phyloP scores from a whole-genome alignment of 2,113 vertebrate genomes.

The Myxocyprinus asiaticus region DNA sequence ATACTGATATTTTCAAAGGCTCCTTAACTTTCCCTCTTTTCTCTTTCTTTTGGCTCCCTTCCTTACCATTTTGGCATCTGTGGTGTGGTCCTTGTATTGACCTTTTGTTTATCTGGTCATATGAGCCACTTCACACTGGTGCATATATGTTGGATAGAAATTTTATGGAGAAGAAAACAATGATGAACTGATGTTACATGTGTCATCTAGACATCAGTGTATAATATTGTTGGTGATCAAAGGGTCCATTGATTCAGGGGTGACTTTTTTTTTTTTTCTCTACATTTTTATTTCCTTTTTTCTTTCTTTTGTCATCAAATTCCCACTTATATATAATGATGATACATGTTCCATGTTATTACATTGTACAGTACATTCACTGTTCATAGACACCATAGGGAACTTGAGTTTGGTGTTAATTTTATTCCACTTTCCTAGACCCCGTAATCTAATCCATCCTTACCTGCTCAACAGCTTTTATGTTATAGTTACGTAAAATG shows the following conservation, averaged over 20 bases:
- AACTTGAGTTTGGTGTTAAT: conserved; percentile 48
- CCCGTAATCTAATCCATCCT: conserved; percentile 9
- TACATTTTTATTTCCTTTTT: not conserved
- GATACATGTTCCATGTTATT: conserved; percentile 48
- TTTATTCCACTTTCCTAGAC: conserved; percentile 32
- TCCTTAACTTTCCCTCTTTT: not conserved
- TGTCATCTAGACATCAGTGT: not conserved
- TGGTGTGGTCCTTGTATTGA: conserved; percentile 23
- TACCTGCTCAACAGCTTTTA: conserved; percentile 36
- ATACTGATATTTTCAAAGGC: conserved; percentile 28
- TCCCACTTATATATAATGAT: conserved; percentile 52
- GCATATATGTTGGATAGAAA: conserved; percentile 35
- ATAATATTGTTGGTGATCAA: conserved; percentile 27
- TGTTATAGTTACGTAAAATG: conserved; percentile 48
- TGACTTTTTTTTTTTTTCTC: conserved; percentile 23
- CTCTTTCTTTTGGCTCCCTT: conserved; percentile 18
- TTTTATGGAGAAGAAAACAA: not conserved
- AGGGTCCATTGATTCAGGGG: conserved; percentile 55
- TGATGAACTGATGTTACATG: not conserved
- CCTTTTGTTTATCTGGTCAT: conserved; percentile 25
- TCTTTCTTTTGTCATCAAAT: conserved; percentile 22
- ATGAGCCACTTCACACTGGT: conserved; percentile 35
- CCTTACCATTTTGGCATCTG: conserved; percentile 7
- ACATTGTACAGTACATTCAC: conserved; percentile 47
- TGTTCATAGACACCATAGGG: conserved; percentile 48